These are phyloP conservation scores for Parapristionchus giblindavisi DNA, from an alignment of 2,888 invertebrate genomes.

Conservation along the genomic window DNA sequence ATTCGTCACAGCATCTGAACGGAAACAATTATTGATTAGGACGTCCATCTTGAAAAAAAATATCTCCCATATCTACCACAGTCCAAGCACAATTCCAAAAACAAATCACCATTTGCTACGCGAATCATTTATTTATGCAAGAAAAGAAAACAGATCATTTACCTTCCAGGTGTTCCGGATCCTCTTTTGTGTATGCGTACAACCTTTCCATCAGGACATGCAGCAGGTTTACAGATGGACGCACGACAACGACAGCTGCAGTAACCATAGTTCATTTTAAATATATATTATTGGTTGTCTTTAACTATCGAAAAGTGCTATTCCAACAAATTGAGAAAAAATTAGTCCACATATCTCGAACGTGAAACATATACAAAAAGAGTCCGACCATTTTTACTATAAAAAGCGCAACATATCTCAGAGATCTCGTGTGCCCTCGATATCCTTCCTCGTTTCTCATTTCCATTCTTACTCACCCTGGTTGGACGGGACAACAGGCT, in stretches of 20 bases:
- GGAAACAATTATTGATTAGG: not conserved
- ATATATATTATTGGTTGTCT: no score
- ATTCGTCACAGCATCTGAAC: constrained; percentile 61
- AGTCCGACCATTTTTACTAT: no score
- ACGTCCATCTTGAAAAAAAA: not conserved
- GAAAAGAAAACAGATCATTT: not conserved
- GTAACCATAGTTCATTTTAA: no score
- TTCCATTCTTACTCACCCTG: constrained; percentile 43
- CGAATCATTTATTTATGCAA: not conserved
- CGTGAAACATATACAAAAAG: no score
- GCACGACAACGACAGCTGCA: constrained; percentile 61
- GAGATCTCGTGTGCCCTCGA: not conserved
- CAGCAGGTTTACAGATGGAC: constrained; percentile 63
- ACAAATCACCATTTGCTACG: not conserved
- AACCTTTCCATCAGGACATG: constrained; percentile 54
- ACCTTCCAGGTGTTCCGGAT: constrained; percentile 57
- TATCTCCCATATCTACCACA: not conserved
- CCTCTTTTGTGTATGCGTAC: constrained; percentile 51
- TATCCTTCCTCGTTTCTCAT: not conserved
- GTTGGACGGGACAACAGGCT: constrained; percentile 61
- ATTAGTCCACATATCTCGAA: no score
- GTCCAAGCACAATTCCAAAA: not conserved
- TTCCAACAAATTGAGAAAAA: no score
- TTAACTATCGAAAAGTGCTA: no score
- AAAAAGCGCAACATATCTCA: not conserved